phyloP scores from a whole-genome alignment of 2,888 invertebrate genomes.

The Synanthedon formicaeformis region DNA sequence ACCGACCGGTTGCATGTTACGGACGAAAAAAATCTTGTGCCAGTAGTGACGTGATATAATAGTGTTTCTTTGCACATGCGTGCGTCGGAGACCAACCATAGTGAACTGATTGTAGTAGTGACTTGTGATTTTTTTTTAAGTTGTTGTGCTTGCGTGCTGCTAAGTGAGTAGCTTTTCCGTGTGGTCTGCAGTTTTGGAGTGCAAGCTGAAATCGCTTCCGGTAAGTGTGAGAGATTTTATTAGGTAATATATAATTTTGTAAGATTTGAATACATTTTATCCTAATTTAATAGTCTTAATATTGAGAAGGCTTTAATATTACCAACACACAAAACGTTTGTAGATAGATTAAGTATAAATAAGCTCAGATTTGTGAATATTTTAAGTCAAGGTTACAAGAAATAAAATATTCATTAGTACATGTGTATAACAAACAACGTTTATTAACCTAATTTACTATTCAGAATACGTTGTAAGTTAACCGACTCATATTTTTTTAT shows the following conservation, averaged over 20 bases:
- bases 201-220: constrained; percentile 32
- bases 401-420: too few species aligned
- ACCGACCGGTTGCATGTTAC: constrained; percentile 31
- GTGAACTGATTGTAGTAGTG: constrained; percentile 35
- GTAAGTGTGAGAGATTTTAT: constrained; percentile 37
- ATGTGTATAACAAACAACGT: too few species aligned
- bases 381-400: too few species aligned
- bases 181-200: constrained; percentile 20
- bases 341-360: too few species aligned
- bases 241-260: constrained; percentile 6
- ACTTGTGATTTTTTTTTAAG: constrained; percentile 36
- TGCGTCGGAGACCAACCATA: constrained; percentile 26
- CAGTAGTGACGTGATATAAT: constrained; percentile 44
- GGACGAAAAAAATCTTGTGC: constrained; percentile 22
- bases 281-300: too few species aligned
- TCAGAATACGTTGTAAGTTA: too few species aligned
- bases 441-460: too few species aligned
- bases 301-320: too few species aligned
- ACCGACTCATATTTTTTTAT: too few species aligned
- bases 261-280: constrained; percentile 29
- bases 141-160: constrained; percentile 30
- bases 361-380: too few species aligned
- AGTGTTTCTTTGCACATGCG: constrained; percentile 33
- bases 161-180: constrained; percentile 28
- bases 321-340: too few species aligned